These are phyloP conservation scores for Drosophila limbata DNA, from an alignment of 2,888 invertebrate species.

Conservation along the genomic window DNA sequence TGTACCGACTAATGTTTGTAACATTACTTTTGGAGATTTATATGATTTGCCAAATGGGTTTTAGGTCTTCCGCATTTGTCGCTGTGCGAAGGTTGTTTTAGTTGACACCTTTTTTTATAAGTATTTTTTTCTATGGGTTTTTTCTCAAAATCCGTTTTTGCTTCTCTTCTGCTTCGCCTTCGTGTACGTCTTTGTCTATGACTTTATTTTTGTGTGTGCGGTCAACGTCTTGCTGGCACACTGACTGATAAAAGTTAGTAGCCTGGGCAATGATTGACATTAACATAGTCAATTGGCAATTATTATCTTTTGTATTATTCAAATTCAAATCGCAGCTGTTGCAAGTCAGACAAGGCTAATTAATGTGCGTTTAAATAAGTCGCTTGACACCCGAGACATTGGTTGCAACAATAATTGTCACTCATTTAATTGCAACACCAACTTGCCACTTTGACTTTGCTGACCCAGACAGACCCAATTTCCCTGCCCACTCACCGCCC, in stretches of 20 bases:
- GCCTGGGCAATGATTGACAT: slow-evolving; percentile 53
- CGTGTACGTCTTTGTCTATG: background rate
- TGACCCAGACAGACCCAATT: background rate
- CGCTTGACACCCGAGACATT: slow-evolving; percentile 28
- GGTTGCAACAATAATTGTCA: slow-evolving; percentile 10
- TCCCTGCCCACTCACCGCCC: background rate
- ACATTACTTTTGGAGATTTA: slow-evolving; percentile 1
- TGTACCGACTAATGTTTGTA: slow-evolving; percentile 2
- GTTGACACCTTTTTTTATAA: slow-evolving; percentile 50
- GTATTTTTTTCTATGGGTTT: background rate
- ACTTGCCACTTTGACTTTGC: background rate
- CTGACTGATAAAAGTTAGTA: slow-evolving; percentile 41
- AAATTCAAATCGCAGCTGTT: slow-evolving; percentile 20
- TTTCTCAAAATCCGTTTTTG: slow-evolving; percentile 9
- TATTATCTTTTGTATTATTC: slow-evolving; percentile 21
- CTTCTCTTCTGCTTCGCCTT: slow-evolving; percentile 32
- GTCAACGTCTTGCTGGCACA: slow-evolving; percentile 27
- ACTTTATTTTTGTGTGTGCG: background rate
- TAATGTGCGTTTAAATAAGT: slow-evolving; percentile 41
- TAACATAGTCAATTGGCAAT: background rate
- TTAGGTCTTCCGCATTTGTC: slow-evolving; percentile 19
- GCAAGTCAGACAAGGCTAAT: slow-evolving; percentile 44
- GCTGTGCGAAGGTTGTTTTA: slow-evolving; percentile 37
- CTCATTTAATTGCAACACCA: slow-evolving; percentile 15
- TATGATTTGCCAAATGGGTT: slow-evolving; percentile 6